These are phyloP conservation scores for Plodia interpunctella DNA, from an alignment of 1,140 invertebrate species.

Conservation along the genomic window DNA sequence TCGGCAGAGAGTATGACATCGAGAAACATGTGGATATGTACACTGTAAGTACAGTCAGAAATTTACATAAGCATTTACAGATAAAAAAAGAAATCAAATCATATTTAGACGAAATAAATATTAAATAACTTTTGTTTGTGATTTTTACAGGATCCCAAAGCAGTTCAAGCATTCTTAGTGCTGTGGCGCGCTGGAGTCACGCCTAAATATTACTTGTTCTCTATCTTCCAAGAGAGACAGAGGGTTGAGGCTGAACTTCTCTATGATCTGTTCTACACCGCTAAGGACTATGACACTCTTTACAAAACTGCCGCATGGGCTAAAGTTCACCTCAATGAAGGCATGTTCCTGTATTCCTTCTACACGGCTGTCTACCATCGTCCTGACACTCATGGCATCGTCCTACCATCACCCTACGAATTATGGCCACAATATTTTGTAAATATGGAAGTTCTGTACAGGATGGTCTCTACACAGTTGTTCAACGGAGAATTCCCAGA, in stretches of 20 bases:
- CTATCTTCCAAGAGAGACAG: constrained; percentile 69
- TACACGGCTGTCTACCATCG: constrained; percentile 79
- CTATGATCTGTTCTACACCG: constrained; percentile 78
- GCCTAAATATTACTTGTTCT: constrained; percentile 75
- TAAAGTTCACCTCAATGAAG: constrained; percentile 78
- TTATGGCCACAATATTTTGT: constrained; percentile 80
- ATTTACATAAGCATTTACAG: too few relatives aligned
- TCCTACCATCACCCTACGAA: constrained; percentile 81
- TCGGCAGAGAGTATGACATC: constrained; percentile 24
- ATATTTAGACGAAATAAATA: too few relatives aligned
- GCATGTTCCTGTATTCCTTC: constrained; percentile 78
- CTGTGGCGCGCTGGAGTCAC: constrained; percentile 71
- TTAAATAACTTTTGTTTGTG: too few relatives aligned
- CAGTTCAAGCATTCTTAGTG: constrained; percentile 77
- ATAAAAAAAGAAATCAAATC: too few relatives aligned
- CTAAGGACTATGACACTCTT: constrained; percentile 81
- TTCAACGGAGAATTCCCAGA: constrained; percentile 48
- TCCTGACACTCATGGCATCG: constrained; percentile 77
- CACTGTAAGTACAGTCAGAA: constrained; percentile 15
- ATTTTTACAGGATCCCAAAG: constrained; percentile 55
- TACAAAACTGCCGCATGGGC: constrained; percentile 80
- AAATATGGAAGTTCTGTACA: constrained; percentile 77
- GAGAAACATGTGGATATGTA: constrained; percentile 18
- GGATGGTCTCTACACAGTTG: constrained; percentile 79
- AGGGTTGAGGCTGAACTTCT: constrained; percentile 65